A percentile compares a stretch with the other conserved stretches of the same genome.
Evolutionary conservation across 1,140 invertebrate genomes (phyloP).

Genomic region (Mylabris phalerata): DNA sequence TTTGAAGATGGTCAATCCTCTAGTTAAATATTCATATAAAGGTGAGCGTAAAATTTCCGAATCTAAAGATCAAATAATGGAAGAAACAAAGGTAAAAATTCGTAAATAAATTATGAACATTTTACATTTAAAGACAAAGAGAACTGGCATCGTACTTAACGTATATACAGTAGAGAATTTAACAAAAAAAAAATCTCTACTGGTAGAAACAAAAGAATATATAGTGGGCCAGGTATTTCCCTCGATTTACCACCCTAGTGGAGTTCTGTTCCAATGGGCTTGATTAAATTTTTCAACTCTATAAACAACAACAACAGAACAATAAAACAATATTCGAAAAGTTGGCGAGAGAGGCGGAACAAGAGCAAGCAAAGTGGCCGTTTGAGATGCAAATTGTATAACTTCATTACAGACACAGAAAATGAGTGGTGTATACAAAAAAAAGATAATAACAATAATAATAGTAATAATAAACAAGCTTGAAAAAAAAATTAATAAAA

Average conservation of each 20-base stretch:
- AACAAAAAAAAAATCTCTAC: slow-evolving; percentile 4
- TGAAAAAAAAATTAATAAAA: not conserved
- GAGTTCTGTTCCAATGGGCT: no score
- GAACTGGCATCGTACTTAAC: no score
- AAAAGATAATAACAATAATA: no score
- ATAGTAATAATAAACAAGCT: no score
- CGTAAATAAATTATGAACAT: slow-evolving; percentile 12
- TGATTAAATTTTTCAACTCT: slow-evolving; percentile 5
- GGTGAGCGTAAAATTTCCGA: slow-evolving; percentile 9
- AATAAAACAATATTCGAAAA: slow-evolving; percentile 1
- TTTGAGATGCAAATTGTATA: slow-evolving; percentile 21
- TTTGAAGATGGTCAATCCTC: slow-evolving; percentile 13
- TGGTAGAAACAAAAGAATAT: no score
- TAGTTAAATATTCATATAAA: slow-evolving; percentile 11
- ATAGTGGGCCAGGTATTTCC: not conserved
- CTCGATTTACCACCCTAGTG: slow-evolving; percentile 13
- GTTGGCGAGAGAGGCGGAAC: not conserved
- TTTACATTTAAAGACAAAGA: not conserved
- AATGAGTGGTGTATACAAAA: no score
- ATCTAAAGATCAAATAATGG: not conserved
- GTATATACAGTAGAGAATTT: slow-evolving; percentile 1
- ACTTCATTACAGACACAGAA: slow-evolving; percentile 4
- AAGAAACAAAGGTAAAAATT: slow-evolving; percentile 12
- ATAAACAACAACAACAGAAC: slow-evolving; percentile 15
- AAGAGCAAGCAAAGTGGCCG: not conserved